These are phyloP conservation scores for Drosophila meridiana DNA, from an alignment of 2,888 invertebrate species.

Conservation along the genomic window DNA sequence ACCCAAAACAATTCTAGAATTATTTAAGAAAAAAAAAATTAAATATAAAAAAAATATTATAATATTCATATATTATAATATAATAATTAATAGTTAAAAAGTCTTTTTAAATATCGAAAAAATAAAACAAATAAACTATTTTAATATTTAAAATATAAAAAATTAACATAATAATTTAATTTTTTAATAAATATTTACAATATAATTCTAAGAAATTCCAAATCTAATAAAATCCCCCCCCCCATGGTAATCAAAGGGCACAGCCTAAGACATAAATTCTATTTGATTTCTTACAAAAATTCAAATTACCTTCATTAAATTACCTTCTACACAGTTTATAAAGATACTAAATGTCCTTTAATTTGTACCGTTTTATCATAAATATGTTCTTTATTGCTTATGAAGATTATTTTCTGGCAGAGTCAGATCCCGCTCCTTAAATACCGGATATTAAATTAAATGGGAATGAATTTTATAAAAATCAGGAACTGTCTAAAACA, in stretches of 20 bases:
- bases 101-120: too few relatives aligned
- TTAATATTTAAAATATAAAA: neutral
- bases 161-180: neutral
- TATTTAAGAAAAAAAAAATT: neutral
- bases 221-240: neutral
- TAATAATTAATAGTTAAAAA: too few relatives aligned
- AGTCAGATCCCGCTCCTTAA: conserved; percentile 5
- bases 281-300: neutral
- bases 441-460: conserved; percentile 59
- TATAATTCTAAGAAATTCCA: neutral
- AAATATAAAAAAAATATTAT: too few relatives aligned
- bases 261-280: neutral
- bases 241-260: neutral
- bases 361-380: neutral
- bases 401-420: conserved; percentile 17
- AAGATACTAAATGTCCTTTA: neutral
- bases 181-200: neutral
- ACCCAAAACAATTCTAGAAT: neutral
- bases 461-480: conserved; percentile 48
- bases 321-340: too few relatives aligned
- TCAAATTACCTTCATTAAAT: neutral
- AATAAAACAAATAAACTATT: neutral
- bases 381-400: conserved; percentile 25
- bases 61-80: neutral
- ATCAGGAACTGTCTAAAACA: conserved; percentile 73